Percentiles rank a stretch among this genome's conserved stretches.
Evolutionary conservation across 2,888 invertebrate species (phyloP).

Genomic region (Petrolisthes manimaculis): DNA sequence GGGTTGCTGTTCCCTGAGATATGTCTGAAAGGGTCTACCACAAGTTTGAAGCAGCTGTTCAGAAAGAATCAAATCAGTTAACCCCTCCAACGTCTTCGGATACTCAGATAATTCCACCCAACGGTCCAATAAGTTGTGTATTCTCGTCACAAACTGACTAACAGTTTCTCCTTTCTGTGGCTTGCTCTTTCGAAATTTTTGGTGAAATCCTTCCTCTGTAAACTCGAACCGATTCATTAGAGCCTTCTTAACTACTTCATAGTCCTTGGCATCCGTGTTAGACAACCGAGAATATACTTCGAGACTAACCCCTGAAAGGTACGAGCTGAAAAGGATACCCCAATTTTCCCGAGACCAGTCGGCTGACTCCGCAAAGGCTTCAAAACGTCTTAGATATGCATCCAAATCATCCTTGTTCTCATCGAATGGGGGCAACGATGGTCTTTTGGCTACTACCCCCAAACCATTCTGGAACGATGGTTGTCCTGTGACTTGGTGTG

Average conservation of each 20-base stretch:
- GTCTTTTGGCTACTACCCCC: not conserved
- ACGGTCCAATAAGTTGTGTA: not conserved
- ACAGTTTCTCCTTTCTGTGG: constrained; percentile 1
- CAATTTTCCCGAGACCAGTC: not conserved
- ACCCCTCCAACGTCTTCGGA: not conserved
- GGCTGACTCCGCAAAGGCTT: not conserved
- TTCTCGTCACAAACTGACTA: not conserved
- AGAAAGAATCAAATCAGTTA: not conserved
- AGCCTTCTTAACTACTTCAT: constrained; percentile 3
- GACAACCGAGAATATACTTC: constrained; percentile 2
- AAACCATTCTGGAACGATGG: not conserved
- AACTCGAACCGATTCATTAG: constrained; percentile 14
- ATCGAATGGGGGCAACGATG: not conserved
- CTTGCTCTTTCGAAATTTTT: not conserved
- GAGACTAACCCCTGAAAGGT: not conserved
- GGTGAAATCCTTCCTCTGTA: not conserved
- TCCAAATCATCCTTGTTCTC: not conserved
- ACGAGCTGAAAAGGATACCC: constrained; percentile 9
- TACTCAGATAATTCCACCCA: not conserved
- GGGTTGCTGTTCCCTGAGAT: not conserved
- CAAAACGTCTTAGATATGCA: not conserved
- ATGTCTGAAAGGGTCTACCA: not conserved
- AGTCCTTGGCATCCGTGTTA: not conserved
- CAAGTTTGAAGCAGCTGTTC: not conserved
- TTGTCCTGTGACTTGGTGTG: not conserved